Conservation (phyloP, 2,797 vertebrate genomes). For the Martes flavigula region DNA sequence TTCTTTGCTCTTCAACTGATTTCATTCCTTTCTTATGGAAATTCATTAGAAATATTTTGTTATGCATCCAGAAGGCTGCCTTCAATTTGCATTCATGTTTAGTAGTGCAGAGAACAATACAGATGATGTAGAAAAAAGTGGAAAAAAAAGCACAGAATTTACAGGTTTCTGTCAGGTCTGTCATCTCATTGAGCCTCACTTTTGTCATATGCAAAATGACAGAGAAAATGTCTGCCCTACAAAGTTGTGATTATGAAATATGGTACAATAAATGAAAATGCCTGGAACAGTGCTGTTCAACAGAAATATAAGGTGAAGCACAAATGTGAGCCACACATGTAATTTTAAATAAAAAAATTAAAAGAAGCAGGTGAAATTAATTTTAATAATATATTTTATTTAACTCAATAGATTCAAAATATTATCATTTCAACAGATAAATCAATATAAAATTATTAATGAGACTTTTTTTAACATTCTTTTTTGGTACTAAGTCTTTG, state of each 20-base stretch:
- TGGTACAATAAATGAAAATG: not conserved
- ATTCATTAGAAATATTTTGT: not conserved
- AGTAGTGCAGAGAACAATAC: not conserved
- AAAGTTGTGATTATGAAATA: not conserved
- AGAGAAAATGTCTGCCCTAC: not conserved
- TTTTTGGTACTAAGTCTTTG: not conserved
- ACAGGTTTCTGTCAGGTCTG: not conserved
- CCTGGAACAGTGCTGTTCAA: not conserved
- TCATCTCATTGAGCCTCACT: not conserved
- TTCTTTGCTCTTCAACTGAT: not conserved
- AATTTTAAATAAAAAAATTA: conserved; percentile 57
- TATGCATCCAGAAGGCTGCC: not conserved
- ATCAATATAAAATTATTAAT: conserved; percentile 32
- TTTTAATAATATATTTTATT: conserved; percentile 64
- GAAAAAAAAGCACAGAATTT: not conserved
- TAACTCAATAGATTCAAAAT: conserved; percentile 48
- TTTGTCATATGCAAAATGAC: not conserved
- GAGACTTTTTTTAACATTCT: not conserved
- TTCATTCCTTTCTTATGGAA: not conserved
- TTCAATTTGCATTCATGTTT: not conserved
- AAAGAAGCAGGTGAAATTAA: conserved; percentile 55
- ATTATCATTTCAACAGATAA: conserved; percentile 46
- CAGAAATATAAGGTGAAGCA: not conserved
- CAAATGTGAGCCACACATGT: not conserved
- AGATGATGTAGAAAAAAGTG: not conserved